Base-by-base conservation (phyloP, 37 sponge, comb jelly and placozoan genomes). In the Theonella swinhoei region DNA sequence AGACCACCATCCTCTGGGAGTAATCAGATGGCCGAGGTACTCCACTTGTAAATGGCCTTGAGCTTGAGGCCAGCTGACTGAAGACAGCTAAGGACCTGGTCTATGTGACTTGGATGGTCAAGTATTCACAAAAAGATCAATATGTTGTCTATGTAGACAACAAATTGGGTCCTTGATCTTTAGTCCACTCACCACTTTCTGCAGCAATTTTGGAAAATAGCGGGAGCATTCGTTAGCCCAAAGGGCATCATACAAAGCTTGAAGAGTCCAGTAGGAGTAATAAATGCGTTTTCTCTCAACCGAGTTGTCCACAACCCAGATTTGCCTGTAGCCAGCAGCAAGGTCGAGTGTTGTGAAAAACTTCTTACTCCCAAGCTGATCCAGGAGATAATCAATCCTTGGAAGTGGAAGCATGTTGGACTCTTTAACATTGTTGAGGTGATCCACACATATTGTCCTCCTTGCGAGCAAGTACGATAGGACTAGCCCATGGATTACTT, bases 401-500 rank as follows among this genome's bases (percentile, higher is more conserved):
- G 68, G 68, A 66, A 66, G 68, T 30, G 68, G 68, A 66, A 66
- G 17, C 17, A 22, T 66, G 68, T 66, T 22, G 8, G 68, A 8
- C 22, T 66, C 17, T 8, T 8, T 66, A 8, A 66, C 32, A 9
- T 66, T 30, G 32, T 66, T 66, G 5, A 66, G 68, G 68, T 66
- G 32, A 66, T 66, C 68, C 7, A 66, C 68, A 30, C 68, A 66
- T 31, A 66, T 9, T 17, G 32, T 25, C 68, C 8, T 47, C 14
- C 54, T 47, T 47, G 54, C 14, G 54, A 47, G 14, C 54, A 22
- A 31, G 68, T 66, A 31, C 68, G 32, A 66, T 66, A 8, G 32
- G 29, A 31, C 75, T 73, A 31, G 75, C 75, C 75, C 75, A 73
- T 32, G 75, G 75, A 9, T 17, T 41, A n/a, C n/a, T n/a, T n/a